Evolutionary conservation across 1,140 invertebrate genomes (phyloP).

Genomic region (Yoshiicerus persimilis): DNA sequence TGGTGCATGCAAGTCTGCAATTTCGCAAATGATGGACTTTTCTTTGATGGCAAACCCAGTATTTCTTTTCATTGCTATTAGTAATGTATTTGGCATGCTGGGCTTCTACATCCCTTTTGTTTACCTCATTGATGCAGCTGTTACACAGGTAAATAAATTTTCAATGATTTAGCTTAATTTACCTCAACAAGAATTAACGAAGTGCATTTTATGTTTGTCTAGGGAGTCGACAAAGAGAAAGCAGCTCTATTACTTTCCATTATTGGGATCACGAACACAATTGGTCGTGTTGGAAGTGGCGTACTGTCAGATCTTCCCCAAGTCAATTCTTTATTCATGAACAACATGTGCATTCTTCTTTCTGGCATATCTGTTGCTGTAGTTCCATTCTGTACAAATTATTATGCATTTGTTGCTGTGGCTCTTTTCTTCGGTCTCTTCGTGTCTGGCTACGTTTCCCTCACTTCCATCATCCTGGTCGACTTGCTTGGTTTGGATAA

Average conservation of each 20-base stretch:
- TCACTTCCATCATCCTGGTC: conserved; percentile 96
- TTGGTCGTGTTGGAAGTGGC: conserved; percentile 80
- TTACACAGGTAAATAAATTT: conserved; percentile 59
- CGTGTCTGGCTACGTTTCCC: conserved; percentile 93
- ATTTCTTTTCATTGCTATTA: conserved; percentile 89
- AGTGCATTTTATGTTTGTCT: conserved; percentile 50
- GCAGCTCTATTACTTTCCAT: conserved; percentile 89
- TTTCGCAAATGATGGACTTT: conserved; percentile 91
- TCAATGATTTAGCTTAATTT: conserved; percentile 27
- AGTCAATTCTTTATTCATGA: conserved; percentile 88
- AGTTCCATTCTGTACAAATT: conserved; percentile 81
- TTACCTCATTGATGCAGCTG: conserved; percentile 83
- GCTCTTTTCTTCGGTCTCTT: conserved; percentile 93
- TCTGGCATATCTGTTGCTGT: conserved; percentile 81
- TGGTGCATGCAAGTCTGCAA: conserved; percentile 75
- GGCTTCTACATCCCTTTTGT: conserved; percentile 95
- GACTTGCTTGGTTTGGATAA: conserved; percentile 93
- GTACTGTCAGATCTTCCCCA: conserved; percentile 64
- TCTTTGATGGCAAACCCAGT: conserved; percentile 85
- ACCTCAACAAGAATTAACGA: not conserved
- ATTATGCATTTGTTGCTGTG: conserved; percentile 74
- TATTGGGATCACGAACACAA: conserved; percentile 92
- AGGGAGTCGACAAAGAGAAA: conserved; percentile 71
- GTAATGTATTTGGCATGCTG: conserved; percentile 91
- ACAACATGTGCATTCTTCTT: conserved; percentile 89